phyloP scores from a whole-genome alignment of 2,797 vertebrate species.

The Calcarius lapponicus region DNA sequence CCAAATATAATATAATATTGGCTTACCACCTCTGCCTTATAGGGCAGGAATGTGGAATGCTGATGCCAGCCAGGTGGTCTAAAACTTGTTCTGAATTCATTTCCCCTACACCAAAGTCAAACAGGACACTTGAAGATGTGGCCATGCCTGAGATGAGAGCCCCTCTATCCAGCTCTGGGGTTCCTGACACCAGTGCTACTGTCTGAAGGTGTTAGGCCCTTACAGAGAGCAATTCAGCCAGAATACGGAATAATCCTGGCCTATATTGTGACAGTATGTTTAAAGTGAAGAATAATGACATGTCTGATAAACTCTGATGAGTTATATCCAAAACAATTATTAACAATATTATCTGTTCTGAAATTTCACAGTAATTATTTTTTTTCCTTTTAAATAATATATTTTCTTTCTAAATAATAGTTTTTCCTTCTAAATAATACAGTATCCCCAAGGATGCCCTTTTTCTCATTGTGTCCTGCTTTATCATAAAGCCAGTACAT shows the following conservation, averaged over 20 bases:
- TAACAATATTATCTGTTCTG: neutral
- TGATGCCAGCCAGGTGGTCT: neutral
- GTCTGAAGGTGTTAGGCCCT: neutral
- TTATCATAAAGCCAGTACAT: neutral
- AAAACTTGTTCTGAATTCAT: neutral
- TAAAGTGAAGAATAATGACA: neutral
- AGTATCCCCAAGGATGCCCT: neutral
- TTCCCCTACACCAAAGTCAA: neutral
- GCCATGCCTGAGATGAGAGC: neutral
- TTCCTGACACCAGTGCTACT: neutral
- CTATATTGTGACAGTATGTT: neutral
- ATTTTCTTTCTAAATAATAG: neutral
- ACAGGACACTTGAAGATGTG: neutral
- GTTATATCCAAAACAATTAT: neutral
- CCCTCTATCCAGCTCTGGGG: neutral
- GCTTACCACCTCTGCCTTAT: neutral
- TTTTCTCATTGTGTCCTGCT: neutral
- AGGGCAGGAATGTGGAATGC: neutral
- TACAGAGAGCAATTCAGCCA: neutral
- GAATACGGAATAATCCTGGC: neutral
- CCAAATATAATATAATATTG: neutral
- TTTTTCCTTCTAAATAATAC: neutral
- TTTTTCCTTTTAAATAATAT: neutral
- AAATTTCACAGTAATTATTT: neutral
- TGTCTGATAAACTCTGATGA: neutral